Base-by-base conservation (phyloP, 2,113 vertebrate genomes). In the Rhinolophus sinicus region DNA sequence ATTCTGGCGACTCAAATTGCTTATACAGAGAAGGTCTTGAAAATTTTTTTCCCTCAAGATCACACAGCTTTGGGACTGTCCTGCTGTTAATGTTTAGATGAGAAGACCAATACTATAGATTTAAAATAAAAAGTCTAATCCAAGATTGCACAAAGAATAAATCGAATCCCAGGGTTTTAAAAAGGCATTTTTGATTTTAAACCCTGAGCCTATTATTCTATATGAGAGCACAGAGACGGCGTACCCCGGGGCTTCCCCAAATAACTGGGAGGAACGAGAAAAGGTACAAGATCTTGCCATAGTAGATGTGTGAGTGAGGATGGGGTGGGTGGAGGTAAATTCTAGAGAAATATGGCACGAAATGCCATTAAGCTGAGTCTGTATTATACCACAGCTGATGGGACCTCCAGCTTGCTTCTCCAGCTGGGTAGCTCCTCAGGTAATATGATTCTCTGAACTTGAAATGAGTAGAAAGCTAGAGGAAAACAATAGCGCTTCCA, bases 101-200 rank as follows among this genome's bases (percentile, higher is more conserved):
- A 84, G 6, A 40, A 88, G 33, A 69, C 5, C 30, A 67, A 35
- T 69, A 47, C 5, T 18, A 50, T 19, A 56, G 18, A 67, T 18
- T 26, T 38, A 88, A 35, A 67, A 67, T 26, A 26, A 26, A 75
- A 44, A 14, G 8, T 56, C 28, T 19, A 44, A 70, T 35, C 15
- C 13, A 52, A 16, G 14, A 60, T 9, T 44, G 38, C 75, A 67
- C 40, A 44, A 44, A 44, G 40, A 44, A 6, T 6, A 44, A 44
- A 47, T 8, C 6, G 47, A 83, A 77, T 90, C 50, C 35, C 26
- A 78, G 8, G 7, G 30, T 54, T 90, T 40, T 69, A 52, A 54
- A 72, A 87, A 72, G 33, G 2, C 33, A 33, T 38, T 96, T 97
- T 81, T 83, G 22, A 84, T 81, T 40, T 70, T 90, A 77, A 16